Evolutionary conservation across 2,888 invertebrate species (phyloP).

Genomic region (Trachelus iudaicus): DNA sequence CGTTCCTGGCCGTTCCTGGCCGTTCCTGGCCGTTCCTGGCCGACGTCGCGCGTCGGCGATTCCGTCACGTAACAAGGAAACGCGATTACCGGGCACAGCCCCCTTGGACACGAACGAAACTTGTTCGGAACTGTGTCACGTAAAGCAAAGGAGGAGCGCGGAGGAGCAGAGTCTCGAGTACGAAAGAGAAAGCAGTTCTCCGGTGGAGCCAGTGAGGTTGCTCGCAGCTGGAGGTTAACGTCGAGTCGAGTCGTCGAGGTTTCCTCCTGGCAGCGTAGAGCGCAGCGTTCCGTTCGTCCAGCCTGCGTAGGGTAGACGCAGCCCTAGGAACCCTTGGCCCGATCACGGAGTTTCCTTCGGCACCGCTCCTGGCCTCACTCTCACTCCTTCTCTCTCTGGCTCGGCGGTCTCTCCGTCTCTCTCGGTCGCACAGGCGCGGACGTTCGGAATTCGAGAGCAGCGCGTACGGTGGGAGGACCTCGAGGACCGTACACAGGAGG

Average conservation of each 20-base stretch:
- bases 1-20: neutral
- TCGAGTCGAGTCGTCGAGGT: neutral
- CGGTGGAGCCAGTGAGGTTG: neutral
- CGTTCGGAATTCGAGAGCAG: conserved; percentile 45
- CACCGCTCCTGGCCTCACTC: neutral
- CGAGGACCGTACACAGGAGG: conserved; percentile 16
- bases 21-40: neutral
- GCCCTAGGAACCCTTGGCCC: neutral
- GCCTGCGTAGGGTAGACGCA: conserved; percentile 1
- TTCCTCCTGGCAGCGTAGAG: neutral
- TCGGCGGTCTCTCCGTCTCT: conserved; percentile 17
- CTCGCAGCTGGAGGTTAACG: neutral
- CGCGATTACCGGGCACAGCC: neutral
- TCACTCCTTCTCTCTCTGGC: too few relatives aligned
- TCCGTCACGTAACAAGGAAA: neutral
- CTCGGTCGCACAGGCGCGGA: conserved; percentile 55
- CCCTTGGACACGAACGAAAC: neutral
- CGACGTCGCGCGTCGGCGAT: neutral
- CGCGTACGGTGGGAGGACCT: conserved; percentile 7
- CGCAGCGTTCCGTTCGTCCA: neutral
- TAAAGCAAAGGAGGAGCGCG: neutral
- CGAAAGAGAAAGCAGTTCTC: neutral
- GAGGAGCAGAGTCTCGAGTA: neutral
- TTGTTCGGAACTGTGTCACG: neutral
- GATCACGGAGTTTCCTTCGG: neutral